Conservation (phyloP, 2,113 vertebrate genomes). For the Romanogobio albipinnatus region DNA sequence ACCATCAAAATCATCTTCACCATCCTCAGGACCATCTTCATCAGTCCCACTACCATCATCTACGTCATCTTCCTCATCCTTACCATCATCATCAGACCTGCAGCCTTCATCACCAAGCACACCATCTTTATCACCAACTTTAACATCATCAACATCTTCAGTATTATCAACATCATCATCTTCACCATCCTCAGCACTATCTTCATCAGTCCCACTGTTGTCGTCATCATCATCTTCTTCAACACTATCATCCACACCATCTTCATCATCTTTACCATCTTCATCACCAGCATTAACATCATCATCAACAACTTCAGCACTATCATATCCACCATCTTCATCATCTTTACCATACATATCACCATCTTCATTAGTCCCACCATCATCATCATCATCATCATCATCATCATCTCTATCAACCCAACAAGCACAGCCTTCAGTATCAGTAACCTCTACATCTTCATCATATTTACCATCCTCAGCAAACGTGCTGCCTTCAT, state of each 20-base stretch:
- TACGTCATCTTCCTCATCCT: too few species aligned
- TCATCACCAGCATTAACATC: not conserved
- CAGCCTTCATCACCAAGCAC: too few species aligned
- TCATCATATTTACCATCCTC: not conserved
- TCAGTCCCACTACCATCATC: not conserved
- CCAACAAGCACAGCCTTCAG: not conserved
- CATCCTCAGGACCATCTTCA: not conserved
- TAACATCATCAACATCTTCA: not conserved
- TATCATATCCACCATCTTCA: too few species aligned
- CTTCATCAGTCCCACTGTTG: not conserved
- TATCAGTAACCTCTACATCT: not conserved
- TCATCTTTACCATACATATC: too few species aligned
- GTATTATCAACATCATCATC: too few species aligned
- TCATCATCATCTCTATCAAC: too few species aligned
- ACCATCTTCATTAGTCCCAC: too few species aligned
- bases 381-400: not conserved
- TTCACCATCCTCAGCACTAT: too few species aligned
- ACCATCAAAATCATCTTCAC: too few species aligned
- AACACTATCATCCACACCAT: not conserved
- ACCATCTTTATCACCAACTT: accelerated
- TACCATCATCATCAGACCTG: too few species aligned
- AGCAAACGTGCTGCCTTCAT: not conserved
- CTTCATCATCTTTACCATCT: not conserved
- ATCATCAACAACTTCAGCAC: too few species aligned
- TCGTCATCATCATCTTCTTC: not conserved